Evolutionary conservation across 1,140 invertebrate species (phyloP).

Genomic region (Andrena cerasifolii): DNA sequence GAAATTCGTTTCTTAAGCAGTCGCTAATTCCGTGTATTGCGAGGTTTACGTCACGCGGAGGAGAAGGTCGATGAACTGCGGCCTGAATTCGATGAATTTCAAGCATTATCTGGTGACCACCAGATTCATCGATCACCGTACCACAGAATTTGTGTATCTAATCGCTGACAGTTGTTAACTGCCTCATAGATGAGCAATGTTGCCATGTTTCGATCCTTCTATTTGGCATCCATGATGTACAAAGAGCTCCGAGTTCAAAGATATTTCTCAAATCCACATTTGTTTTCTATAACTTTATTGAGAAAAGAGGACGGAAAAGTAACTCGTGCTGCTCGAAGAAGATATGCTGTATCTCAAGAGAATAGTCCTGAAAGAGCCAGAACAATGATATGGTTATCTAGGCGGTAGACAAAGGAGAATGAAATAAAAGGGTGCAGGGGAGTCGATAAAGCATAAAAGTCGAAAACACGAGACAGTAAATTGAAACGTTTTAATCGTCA

Average conservation of each 20-base stretch:
- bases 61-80: conserved; percentile 47
- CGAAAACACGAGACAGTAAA: neutral
- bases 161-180: neutral
- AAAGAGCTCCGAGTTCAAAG: too few relatives aligned
- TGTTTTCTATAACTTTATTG: too few relatives aligned
- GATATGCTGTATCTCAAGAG: too few relatives aligned
- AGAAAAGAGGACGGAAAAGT: too few relatives aligned
- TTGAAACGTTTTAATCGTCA: conserved; percentile 12
- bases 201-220: too few relatives aligned
- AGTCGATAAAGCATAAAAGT: conserved; percentile 1
- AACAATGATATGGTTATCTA: neutral
- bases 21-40: conserved; percentile 28
- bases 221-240: too few relatives aligned
- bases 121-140: conserved; percentile 14
- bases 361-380: neutral
- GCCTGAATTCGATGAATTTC: conserved; percentile 49
- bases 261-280: too few relatives aligned
- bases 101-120: conserved; percentile 34
- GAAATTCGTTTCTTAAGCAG: neutral
- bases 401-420: neutral
- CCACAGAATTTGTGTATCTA: neutral
- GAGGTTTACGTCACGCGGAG: conserved; percentile 29
- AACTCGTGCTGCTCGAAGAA: too few relatives aligned
- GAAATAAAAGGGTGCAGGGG: neutral
- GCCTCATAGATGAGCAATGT: neutral